phyloP scores from a whole-genome alignment of 2,888 invertebrate genomes.

The Fragum whitleyi region DNA sequence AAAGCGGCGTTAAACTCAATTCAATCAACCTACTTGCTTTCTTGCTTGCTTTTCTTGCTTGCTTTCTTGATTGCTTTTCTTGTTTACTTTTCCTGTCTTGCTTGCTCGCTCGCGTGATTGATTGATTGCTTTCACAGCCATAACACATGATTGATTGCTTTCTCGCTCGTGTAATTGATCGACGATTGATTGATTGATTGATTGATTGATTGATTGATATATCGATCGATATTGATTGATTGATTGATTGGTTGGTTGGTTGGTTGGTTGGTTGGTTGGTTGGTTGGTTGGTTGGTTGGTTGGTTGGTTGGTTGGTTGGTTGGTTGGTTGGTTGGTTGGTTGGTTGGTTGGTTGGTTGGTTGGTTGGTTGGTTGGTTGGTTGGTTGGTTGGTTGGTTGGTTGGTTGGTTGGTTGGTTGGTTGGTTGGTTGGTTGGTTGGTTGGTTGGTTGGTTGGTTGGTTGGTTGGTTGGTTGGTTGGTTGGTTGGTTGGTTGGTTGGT shows the following conservation, averaged over 20 bases:
- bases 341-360: not conserved
- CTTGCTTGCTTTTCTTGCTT: too few relatives aligned
- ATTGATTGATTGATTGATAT: slow-evolving; percentile 3
- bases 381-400: not conserved
- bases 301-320: not conserved
- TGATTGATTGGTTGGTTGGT: too few relatives aligned
- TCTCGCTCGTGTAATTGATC: too few relatives aligned
- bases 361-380: not conserved
- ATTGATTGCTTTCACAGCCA: too few relatives aligned
- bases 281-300: not conserved
- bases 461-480: not conserved
- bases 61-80: too few relatives aligned
- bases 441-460: not conserved
- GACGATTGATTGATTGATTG: not conserved
- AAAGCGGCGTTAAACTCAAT: too few relatives aligned
- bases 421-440: not conserved
- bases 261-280: not conserved
- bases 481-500: not conserved
- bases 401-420: not conserved
- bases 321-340: not conserved
- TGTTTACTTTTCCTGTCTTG: too few relatives aligned
- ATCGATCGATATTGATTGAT: too few relatives aligned
- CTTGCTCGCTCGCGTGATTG: too few relatives aligned
- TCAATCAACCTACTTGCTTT: too few relatives aligned
- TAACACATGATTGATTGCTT: not conserved